These are phyloP conservation scores for Euclidia mi DNA, from an alignment of 2,888 invertebrate species.

Conservation along the genomic window DNA sequence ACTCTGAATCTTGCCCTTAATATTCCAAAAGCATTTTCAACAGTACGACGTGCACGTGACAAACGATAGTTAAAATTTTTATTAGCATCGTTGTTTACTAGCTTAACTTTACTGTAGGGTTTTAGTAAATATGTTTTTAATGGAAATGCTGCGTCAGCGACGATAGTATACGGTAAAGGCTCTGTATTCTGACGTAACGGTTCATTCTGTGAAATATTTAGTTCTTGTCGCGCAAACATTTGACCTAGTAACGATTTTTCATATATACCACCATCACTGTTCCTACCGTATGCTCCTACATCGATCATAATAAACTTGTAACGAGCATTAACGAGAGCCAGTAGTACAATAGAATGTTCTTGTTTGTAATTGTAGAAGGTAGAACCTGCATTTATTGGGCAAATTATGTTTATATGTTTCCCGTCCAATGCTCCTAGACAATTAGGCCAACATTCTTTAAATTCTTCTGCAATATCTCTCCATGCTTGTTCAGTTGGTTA, in stretches of 20 bases:
- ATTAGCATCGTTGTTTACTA: conserved; percentile 38
- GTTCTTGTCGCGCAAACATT: conserved; percentile 35
- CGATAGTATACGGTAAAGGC: conserved; percentile 36
- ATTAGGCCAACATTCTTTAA: too few species aligned
- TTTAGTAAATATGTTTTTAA: conserved; percentile 38
- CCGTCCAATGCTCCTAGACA: too few species aligned
- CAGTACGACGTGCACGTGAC: conserved; percentile 37
- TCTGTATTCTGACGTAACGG: conserved; percentile 33
- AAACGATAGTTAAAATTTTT: conserved; percentile 45
- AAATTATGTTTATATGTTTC: neutral
- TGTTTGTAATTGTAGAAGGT: too few species aligned
- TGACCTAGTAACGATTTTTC: conserved; percentile 37
- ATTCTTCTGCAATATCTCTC: too few species aligned
- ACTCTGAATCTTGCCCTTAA: conserved; percentile 42
- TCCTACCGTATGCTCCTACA: conserved; percentile 16
- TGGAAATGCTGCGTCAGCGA: conserved; percentile 38
- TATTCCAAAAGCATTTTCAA: conserved; percentile 44
- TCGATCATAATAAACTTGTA: conserved; percentile 12
- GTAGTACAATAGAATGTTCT: conserved; percentile 1
- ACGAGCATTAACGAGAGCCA: neutral
- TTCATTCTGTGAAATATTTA: conserved; percentile 48
- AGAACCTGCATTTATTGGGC: too few species aligned
- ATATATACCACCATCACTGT: conserved; percentile 14
- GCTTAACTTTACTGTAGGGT: conserved; percentile 43
- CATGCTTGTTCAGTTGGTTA: too few species aligned